Evolutionary conservation across 2,888 invertebrate species (phyloP), one percentile per base, ranked within the genome.

Genomic region (Adelognathus sp.): DNA sequence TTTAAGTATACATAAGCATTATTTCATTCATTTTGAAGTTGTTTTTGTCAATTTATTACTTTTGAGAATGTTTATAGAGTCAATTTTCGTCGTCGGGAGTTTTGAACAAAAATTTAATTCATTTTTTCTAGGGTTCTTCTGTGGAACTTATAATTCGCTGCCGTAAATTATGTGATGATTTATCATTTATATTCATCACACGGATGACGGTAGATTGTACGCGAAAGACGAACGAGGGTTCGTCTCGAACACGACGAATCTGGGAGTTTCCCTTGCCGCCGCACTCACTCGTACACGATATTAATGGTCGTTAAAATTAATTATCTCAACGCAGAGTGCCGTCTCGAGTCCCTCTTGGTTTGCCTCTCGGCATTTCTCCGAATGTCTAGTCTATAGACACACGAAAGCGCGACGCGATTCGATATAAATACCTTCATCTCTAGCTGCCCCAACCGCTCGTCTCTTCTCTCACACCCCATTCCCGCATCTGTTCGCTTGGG

Each of bases 231-330:
- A 18, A 16, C 16, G 18, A 54, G 21, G 7, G 16, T 60, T 74
- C 58, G 41, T 70, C 63, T 54, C 52, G 5, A 52, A 60, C 46
- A 41, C 24, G 73, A 6, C 27, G 70, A 31, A 67, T 61, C 52
- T 66, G 24, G 54, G 54, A 31, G 61, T 66, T 71, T 61, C 41
- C 58, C 39, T 54, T 14, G 4, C 21, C 18, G 33, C 18, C 33
- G 33, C 36, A 56, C 61, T 54, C 18, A 44, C 54, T 58, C 61
- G 71, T 70, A 56, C 71, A 67, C 44, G 58, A 70, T 67, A 79
- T 79, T 75, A 75, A 79, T 75, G 66, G 61, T 75, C 71, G 71
- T 71, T 71, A 66, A 79, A 79, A 79, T 75, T 79, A 71, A 79
- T 79, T 71, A 75, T 75, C 71, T 46, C 29, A 41, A 36, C 60